Conservation (phyloP, 1,140 invertebrate species). For the Rhopalosiphum maidis region DNA sequence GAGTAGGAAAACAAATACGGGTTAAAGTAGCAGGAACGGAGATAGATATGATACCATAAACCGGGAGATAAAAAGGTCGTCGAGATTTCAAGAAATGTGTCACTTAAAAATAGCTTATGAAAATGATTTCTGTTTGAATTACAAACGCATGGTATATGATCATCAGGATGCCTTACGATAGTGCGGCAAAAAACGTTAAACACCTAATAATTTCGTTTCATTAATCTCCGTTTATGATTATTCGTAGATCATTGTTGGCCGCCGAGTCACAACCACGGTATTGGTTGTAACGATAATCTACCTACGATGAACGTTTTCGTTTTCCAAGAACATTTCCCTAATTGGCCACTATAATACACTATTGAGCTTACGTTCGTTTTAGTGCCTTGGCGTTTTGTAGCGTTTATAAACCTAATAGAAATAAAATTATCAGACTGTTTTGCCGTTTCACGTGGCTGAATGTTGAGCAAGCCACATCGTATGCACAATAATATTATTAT, state of each 20-base stretch:
- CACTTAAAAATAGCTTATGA: neutral
- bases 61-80: neutral
- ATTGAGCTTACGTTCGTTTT: neutral
- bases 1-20: neutral
- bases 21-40: no score
- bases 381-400: neutral
- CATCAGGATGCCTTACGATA: neutral
- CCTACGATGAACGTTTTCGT: neutral
- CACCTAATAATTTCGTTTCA: neutral
- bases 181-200: neutral
- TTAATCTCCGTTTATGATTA: neutral
- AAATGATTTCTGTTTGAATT: neutral
- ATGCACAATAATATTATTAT: neutral
- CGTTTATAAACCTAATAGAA: neutral
- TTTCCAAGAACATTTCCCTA: neutral
- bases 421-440: neutral
- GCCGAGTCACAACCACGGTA: neutral
- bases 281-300: neutral
- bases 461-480: neutral
- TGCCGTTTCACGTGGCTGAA: neutral
- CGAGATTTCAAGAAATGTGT: neutral
- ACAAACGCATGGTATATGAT: neutral
- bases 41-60: neutral
- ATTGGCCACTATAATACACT: neutral
- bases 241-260: neutral